Evolutionary conservation across 2,888 invertebrate species (phyloP), one percentile per base, ranked within the genome.

Genomic region (Xestobium rufovillosum): DNA sequence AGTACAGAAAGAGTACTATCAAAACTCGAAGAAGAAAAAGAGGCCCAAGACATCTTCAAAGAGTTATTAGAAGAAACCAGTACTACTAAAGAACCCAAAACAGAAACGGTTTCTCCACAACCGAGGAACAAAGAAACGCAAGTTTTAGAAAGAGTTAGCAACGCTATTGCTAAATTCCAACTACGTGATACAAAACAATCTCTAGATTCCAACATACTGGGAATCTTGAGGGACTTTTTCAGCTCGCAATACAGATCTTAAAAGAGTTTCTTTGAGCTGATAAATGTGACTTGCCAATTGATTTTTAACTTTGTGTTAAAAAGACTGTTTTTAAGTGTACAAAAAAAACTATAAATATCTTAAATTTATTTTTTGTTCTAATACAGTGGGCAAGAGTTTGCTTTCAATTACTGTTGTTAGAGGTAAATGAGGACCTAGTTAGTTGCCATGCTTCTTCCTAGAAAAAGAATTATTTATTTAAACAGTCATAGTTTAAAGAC

Each of bases 201-300:
- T 14, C 48, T 60, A 3, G 61, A 63, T 39, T 43, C 55, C 3
- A 59, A 55, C 39, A 51, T 64, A 27, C 48, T 66, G 15, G 56
- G 60, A 23, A 54, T 61, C 23, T 43, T 65, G n/a, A 50, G 56
- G 34, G 59, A 60, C 38, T 60, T 63, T 41, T 63, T 63, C 42
- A 57, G 52, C 42, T 51, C 59, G n/a, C 59, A 59, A 35, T 55
- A 56, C 26, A 49, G 47, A 42, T 43, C 48, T 29, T 47, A 33
- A 39, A 41, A 33, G 4, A 16, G 23, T 8, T 19, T 6, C 6
- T 6, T 8, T 19, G 23, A 19, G 23, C 23, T 19, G 6, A 19
- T 19, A 19, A n/a, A 19, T n/a, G 6, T 19, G 23, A 19, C 23
- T 19, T 19, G 23, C 23, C 23, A 19, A 19, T 19, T 19, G n/a